A percentile compares a stretch with the other conserved stretches of the same genome.
These are phyloP conservation scores for Aurelia coerulea DNA, from an alignment of 30 jellyfish, hydroid and myxozoan species.

Conservation along the genomic window DNA sequence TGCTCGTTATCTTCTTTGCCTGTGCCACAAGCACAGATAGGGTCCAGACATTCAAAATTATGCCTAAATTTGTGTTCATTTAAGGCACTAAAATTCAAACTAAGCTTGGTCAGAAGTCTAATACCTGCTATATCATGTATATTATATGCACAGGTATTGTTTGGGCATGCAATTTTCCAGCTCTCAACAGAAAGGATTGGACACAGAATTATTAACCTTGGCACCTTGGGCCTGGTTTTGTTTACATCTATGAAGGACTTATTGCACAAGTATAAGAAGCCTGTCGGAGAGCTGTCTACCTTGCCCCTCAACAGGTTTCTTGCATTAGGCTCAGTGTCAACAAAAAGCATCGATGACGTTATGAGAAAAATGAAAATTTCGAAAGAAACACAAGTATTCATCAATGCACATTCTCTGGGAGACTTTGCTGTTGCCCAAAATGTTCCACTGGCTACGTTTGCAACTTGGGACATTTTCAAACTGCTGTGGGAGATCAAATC, in stretches of 20 bases:
- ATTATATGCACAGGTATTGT: conserved; percentile 23
- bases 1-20: too few relatives aligned
- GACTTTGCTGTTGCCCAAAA: conserved; percentile 16
- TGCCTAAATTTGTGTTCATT: too few relatives aligned
- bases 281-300: background rate
- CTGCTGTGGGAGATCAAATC: conserved; percentile 29
- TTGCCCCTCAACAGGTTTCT: conserved; percentile 6
- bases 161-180: background rate
- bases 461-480: conserved; percentile 42
- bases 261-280: background rate
- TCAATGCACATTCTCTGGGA: conserved; percentile 24
- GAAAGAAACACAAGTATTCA: conserved; percentile 15
- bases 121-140: too few relatives aligned
- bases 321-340: background rate
- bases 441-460: conserved; percentile 5
- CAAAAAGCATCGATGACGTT: background rate
- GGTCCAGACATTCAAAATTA: too few relatives aligned
- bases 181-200: conserved; percentile 18
- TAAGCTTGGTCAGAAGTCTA: too few relatives aligned
- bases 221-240: background rate
- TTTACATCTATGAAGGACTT: conserved; percentile 37
- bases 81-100: too few relatives aligned
- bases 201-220: conserved; percentile 10
- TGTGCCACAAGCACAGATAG: too few relatives aligned
- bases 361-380: conserved; percentile 3